Percentiles rank a stretch among this genome's conserved stretches.
Conservation (phyloP, 2,888 invertebrate species). For the Nyleta sp. region DNA sequence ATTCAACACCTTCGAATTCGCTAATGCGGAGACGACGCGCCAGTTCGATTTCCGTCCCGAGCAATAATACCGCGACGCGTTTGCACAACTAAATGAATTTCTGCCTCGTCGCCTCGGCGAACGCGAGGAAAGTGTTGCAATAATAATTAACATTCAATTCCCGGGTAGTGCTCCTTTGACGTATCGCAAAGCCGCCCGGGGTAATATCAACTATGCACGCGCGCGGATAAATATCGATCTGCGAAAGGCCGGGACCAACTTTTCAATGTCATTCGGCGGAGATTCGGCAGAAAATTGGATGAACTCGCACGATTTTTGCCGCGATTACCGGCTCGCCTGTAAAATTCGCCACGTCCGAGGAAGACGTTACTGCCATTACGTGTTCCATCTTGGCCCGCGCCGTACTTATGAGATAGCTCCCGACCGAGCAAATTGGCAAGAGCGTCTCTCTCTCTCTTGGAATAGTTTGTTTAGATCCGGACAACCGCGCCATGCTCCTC, state of each 20-base stretch:
- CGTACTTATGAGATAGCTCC: constrained; percentile 57
- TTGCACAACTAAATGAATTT: constrained; percentile 39
- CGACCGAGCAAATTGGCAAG: constrained; percentile 75
- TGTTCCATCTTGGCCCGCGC: constrained; percentile 53
- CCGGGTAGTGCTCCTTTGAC: background rate
- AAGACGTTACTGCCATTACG: too few relatives aligned
- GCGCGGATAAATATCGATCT: constrained; percentile 36
- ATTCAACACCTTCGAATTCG: constrained; percentile 54
- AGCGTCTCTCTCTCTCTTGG: constrained; percentile 74
- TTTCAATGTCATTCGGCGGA: constrained; percentile 40
- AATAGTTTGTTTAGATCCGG: constrained; percentile 69
- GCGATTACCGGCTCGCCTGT: too few relatives aligned
- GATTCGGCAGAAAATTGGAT: constrained; percentile 51
- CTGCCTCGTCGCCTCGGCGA: constrained; percentile 16
- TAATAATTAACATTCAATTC: constrained; percentile 49
- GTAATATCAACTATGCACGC: too few relatives aligned
- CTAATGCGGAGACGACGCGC: constrained; percentile 49
- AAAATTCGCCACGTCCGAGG: too few relatives aligned
- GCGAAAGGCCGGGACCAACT: constrained; percentile 20
- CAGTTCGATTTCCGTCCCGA: constrained; percentile 30
- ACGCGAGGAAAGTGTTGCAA: constrained; percentile 44
- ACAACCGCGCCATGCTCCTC: too few relatives aligned
- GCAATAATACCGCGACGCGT: constrained; percentile 44
- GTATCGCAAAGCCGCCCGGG: constrained; percentile 12
- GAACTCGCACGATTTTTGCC: constrained; percentile 51